These are phyloP conservation scores for Cyprinodon tularosa DNA, from an alignment of 2,113 vertebrate species.

Conservation along the genomic window DNA sequence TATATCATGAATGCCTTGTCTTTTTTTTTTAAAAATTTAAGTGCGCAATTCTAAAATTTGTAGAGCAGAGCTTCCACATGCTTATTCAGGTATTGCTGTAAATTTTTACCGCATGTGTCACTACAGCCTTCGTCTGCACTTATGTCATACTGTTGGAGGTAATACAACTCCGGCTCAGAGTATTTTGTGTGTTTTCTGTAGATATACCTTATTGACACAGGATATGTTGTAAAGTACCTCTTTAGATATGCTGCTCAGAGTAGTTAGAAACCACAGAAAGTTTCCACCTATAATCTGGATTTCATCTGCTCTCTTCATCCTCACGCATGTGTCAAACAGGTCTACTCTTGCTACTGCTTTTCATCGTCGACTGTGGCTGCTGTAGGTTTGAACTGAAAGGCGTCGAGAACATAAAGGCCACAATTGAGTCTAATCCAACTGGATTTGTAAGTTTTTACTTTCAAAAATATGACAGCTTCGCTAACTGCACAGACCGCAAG, in stretches of 20 bases:
- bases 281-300: conserved; percentile 63
- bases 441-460: conserved; percentile 77
- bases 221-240: conserved; percentile 55
- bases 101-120: not conserved
- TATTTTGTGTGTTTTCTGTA: conserved; percentile 17
- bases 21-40: not conserved
- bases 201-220: conserved; percentile 40
- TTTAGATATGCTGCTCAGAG: conserved; percentile 42
- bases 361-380: conserved; percentile 74
- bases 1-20: not conserved
- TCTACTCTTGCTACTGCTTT: conserved; percentile 76
- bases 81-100: not conserved
- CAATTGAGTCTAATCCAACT: conserved; percentile 65
- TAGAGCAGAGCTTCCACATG: not conserved
- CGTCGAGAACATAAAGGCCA: conserved; percentile 67
- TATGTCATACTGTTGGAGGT: not conserved
- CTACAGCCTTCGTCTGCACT: not conserved
- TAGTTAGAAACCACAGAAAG: conserved; percentile 63
- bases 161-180: not conserved
- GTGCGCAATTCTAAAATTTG: not conserved
- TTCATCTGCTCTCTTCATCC: conserved; percentile 22
- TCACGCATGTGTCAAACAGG: conserved; percentile 58
- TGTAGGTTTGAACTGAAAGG: conserved; percentile 64
- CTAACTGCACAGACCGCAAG: not conserved
- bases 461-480: not conserved